Base-by-base conservation (phyloP, 2,888 invertebrate species). In the Pammene aurita region DNA sequence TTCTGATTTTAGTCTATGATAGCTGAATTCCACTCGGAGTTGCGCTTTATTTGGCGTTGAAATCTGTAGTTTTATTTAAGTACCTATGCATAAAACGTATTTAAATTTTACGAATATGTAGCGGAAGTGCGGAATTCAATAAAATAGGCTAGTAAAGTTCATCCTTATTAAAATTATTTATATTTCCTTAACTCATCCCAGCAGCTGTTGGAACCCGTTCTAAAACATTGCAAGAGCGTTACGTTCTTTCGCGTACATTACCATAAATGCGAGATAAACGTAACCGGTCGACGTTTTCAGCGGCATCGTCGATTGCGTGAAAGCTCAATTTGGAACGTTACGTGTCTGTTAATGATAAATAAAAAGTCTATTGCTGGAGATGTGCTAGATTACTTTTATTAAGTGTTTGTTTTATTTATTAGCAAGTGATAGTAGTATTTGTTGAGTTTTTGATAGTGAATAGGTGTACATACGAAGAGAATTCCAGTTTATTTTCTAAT, bases 201-300 rank as follows among this genome's bases (percentile, higher is more conserved):
- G 41, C 16, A 2, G 16, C 41, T 16, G 4, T 41, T 18, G 10
- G 7, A 16, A 7, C 11, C 5, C 5, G 42, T 13, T 44, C 18
- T 7, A 46, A 68, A 68, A 68, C 26, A 42, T 56, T 56, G 50
- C 34, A 38, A 26, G 11, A 44, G 26, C 44, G 60, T 58, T 57
- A 52, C 63, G 68, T 68, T 68, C 42, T 52, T 63, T 68, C 63
- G 57, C 68, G 46, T 57, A 64, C 57, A 68, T 68, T 68, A 68
- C 52, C 68, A 68, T 68, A 68, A 68, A 64, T 64, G 57, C 57
- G 57, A 58, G 56, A 63, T 68, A 58, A 68, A 64, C 57, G 67
- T 50, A 52, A 57, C 62, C 44, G 63, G 67, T 57, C 35, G 56
- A 42, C 56, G 68, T 52, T 68, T 56, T 63, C 63, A 57, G 63